Conservation (phyloP, 1,140 invertebrate species). For the Euura lappo region DNA sequence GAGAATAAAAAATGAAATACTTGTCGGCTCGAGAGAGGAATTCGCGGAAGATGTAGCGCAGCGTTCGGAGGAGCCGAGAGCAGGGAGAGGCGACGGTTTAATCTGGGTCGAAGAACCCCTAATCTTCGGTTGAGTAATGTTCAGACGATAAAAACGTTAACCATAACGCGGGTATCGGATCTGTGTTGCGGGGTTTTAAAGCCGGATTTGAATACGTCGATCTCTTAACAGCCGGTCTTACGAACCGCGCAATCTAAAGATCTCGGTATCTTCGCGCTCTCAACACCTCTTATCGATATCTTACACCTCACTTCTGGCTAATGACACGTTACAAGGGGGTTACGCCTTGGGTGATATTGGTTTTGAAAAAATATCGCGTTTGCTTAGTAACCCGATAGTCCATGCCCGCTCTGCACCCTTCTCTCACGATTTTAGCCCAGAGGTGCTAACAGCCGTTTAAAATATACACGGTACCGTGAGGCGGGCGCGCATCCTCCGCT, state of each 20-base stretch:
- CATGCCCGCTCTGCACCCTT: background rate
- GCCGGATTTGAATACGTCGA: background rate
- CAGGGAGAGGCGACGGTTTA: background rate
- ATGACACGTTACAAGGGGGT: slow-evolving; percentile 49
- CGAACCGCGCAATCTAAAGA: slow-evolving; percentile 44
- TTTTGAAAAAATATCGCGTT: slow-evolving; percentile 42
- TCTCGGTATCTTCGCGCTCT: slow-evolving; percentile 47
- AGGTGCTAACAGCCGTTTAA: background rate
- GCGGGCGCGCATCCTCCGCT: background rate
- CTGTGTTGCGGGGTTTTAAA: background rate
- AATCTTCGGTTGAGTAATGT: background rate
- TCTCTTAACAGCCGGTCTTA: slow-evolving; percentile 19
- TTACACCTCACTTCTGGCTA: slow-evolving; percentile 39
- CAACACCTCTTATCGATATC: slow-evolving; percentile 56
- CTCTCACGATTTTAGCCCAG: background rate
- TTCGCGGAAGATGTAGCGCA: background rate
- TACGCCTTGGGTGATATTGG: slow-evolving; percentile 28
- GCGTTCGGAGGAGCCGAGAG: background rate
- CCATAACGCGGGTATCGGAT: slow-evolving; percentile 1
- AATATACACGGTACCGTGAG: background rate
- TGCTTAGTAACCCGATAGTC: slow-evolving; percentile 48
- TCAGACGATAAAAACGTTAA: slow-evolving; percentile 2
- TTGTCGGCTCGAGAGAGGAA: background rate
- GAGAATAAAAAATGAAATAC: too few relatives aligned
- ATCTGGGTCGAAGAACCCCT: background rate